phyloP scores from a whole-genome alignment of 1,140 invertebrate species.

The Drosophila bocqueti region DNA sequence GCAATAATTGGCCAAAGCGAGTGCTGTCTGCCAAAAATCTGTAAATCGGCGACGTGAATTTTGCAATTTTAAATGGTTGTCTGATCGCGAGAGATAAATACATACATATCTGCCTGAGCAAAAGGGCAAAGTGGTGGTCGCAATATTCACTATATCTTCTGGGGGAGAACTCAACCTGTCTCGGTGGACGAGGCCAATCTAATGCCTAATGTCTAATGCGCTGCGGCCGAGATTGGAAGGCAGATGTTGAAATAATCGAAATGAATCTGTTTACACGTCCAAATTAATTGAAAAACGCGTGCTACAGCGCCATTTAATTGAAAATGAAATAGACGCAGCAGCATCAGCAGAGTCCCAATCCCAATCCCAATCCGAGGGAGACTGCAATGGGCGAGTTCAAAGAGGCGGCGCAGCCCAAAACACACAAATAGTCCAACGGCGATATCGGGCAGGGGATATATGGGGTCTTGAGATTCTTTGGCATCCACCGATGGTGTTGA shows the following conservation, averaged over 20 bases:
- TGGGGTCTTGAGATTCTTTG: conserved; percentile 20
- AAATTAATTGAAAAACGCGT: conserved; percentile 83
- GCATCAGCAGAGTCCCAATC: conserved; percentile 23
- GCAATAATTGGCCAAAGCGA: conserved; percentile 41
- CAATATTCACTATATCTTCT: conserved; percentile 13
- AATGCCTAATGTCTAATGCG: conserved; percentile 49
- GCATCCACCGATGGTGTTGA: conserved; percentile 44
- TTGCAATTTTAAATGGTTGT: conserved; percentile 52
- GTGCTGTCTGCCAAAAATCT: conserved; percentile 51
- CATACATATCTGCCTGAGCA: neutral
- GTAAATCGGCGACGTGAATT: conserved; percentile 44
- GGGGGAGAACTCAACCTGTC: conserved; percentile 23
- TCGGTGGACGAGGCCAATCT: conserved; percentile 33
- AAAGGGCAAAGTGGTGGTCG: conserved; percentile 45
- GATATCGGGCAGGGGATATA: conserved; percentile 1
- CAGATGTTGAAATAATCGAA: conserved; percentile 85
- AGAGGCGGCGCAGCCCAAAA: conserved; percentile 24
- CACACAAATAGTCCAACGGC: conserved; percentile 33
- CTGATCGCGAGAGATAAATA: conserved; percentile 12
- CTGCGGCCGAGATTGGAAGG: conserved; percentile 61
- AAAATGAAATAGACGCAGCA: conserved; percentile 69
- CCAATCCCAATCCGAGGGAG: conserved; percentile 20
- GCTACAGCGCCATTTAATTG: conserved; percentile 81
- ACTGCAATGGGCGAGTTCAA: conserved; percentile 43
- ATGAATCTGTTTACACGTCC: conserved; percentile 85